Conservation (phyloP, 2,113 vertebrate species). For the Nesospiza acunhae region DNA sequence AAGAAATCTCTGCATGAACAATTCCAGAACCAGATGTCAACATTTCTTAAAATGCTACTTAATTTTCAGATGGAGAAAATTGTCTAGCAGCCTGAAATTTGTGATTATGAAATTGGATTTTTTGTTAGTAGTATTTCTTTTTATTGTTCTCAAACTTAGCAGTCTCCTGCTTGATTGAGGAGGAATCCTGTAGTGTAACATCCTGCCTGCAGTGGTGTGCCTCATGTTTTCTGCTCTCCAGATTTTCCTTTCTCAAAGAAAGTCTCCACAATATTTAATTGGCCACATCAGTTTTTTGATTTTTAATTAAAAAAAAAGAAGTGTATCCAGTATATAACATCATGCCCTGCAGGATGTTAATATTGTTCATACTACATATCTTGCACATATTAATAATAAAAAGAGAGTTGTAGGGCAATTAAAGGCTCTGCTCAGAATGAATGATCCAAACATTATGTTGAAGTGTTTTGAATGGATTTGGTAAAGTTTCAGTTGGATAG, state of each 20-base stretch:
- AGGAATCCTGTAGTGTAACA: neutral
- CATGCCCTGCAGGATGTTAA: neutral
- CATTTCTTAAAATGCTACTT: conserved; percentile 16
- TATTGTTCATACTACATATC: neutral
- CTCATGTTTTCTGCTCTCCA: neutral
- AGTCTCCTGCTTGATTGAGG: neutral
- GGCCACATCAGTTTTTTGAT: neutral
- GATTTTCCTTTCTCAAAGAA: neutral
- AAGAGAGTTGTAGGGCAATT: neutral
- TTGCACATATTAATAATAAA: neutral
- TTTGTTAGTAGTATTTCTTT: neutral
- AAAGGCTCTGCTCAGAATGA: neutral
- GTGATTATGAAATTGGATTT: neutral
- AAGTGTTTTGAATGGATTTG: neutral
- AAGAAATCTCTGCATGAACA: conserved; percentile 44
- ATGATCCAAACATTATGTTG: neutral
- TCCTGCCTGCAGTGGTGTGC: neutral
- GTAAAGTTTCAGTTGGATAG: neutral
- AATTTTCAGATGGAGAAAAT: conserved; percentile 6
- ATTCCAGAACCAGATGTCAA: neutral
- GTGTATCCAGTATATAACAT: neutral
- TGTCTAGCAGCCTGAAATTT: neutral
- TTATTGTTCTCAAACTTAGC: neutral
- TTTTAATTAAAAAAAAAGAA: no score
- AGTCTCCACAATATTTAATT: neutral